These are phyloP conservation scores for Marasmarcha lunaedactyla DNA, from an alignment of 2,888 invertebrate genomes.

Conservation along the genomic window DNA sequence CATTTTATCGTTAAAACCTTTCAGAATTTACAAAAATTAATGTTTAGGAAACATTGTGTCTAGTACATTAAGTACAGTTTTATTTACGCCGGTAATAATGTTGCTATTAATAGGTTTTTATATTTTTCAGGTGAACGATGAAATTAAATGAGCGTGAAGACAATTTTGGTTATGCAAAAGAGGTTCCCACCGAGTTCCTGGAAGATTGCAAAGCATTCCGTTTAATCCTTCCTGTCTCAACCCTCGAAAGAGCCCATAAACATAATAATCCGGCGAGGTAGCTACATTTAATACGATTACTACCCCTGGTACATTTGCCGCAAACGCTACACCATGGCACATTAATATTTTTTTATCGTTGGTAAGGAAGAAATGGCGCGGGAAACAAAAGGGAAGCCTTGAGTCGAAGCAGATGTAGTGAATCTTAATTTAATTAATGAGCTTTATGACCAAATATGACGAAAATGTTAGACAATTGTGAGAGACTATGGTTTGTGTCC, in stretches of 20 bases:
- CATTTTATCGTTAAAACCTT: too few relatives aligned
- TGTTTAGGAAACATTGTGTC: too few relatives aligned
- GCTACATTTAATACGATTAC: conserved; percentile 24
- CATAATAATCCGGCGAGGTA: conserved; percentile 29
- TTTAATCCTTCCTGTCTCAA: conserved; percentile 1
- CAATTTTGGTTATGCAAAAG: too few relatives aligned
- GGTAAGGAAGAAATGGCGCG: conserved; percentile 46
- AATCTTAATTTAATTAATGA: neutral
- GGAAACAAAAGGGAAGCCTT: conserved; percentile 53
- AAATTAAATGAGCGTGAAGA: too few relatives aligned
- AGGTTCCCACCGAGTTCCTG: neutral
- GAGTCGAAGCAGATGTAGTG: conserved; percentile 34
- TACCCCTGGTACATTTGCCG: conserved; percentile 44
- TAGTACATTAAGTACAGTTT: too few relatives aligned
- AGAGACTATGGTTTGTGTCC: neutral
- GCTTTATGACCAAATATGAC: neutral
- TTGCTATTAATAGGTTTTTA: too few relatives aligned
- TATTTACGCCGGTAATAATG: too few relatives aligned
- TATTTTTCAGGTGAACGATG: too few relatives aligned
- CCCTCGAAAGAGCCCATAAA: conserved; percentile 12
- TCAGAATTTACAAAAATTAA: too few relatives aligned
- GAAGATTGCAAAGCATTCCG: neutral
- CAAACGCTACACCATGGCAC: conserved; percentile 23
- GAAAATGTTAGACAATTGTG: too few relatives aligned
- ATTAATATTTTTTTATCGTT: conserved; percentile 64